Percentiles rank a stretch among this genome's conserved stretches.
Evolutionary conservation across 2,113 vertebrate genomes (phyloP).

Genomic region (Sebastes schlegelii): DNA sequence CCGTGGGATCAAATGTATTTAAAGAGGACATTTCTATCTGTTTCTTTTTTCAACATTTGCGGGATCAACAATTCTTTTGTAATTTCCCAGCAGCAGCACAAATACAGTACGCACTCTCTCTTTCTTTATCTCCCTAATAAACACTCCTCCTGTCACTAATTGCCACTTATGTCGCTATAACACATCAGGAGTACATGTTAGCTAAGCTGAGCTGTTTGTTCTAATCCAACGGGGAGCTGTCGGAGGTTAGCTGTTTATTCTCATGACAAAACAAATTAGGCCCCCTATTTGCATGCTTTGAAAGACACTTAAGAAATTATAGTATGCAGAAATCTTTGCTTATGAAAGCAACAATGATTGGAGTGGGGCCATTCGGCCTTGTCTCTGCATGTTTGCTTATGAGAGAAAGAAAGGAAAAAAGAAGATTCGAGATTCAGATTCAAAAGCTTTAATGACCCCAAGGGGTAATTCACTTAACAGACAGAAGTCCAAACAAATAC

Average conservation of each 20-base stretch:
- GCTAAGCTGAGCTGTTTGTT: constrained; percentile 33
- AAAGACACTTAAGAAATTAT: neutral
- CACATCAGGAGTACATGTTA: neutral
- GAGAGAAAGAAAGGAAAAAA: neutral
- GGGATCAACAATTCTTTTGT: neutral
- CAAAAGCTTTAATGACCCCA: no score
- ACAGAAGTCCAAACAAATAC: no score
- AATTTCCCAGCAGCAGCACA: neutral
- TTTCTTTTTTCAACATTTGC: neutral
- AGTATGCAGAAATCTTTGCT: neutral
- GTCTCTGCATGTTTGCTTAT: neutral
- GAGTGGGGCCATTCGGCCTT: neutral
- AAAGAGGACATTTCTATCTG: neutral
- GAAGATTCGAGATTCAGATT: neutral
- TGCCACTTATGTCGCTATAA: constrained; percentile 15
- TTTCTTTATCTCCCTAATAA: neutral
- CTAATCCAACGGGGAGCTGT: constrained; percentile 22
- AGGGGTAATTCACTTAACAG: no score
- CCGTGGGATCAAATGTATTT: neutral
- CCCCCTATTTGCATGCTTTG: constrained; percentile 20
- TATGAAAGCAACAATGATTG: neutral
- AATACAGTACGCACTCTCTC: no score
- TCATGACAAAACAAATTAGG: constrained; percentile 25
- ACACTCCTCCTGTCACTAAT: constrained; percentile 18
- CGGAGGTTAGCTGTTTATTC: constrained; percentile 17